Base-by-base conservation (phyloP, 2,888 invertebrate genomes). In the Drosophila rellima region DNA sequence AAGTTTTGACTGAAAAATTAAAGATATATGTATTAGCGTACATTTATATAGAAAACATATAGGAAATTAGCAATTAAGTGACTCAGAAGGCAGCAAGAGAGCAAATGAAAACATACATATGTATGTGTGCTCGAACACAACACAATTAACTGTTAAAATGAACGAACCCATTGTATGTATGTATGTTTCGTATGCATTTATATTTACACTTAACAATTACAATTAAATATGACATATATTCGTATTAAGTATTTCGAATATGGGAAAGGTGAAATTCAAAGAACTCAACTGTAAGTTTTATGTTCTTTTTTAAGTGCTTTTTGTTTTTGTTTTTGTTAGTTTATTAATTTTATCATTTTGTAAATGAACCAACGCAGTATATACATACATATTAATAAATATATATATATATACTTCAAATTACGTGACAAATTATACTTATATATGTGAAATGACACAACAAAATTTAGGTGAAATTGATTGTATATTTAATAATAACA, bases 271-370 rank as follows among this genome's bases (percentile, higher is more conserved):
- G 81, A 78, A 85, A 76, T 78, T 78, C 73, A 75, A 90, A 73
- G 75, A 88, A 82, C 83, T 86, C 78, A 86, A 81, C 81, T 81
- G 70, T 77, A 90, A 86, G 89, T 85, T 79, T 76, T 82, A 74
- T 44, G 87, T 80, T 90, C 82, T 85, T 56, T 56, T 31, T 47
- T 29, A 62, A 55, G 55, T 74, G 69, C 57, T 66, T 82, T 78
- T 82, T 67, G 68, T 77, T 89, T 74, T 66, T 74, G 72, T 80
- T 63, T 78, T 78, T 66, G 44, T 29, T 61, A 44, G 15, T 54
- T 52, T 61, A 45, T 62, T 52, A 50, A 45, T 63, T 54, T 56
- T 68, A 66, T 74, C 59, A 63, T 71, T 80, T 84, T 87, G 79
- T 71, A 77, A 74, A 79, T 76, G 67, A 80, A 75, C 65, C 70